Percentiles rank a stretch among this genome's conserved stretches.
These are phyloP conservation scores for Oncorhynchus nerka DNA, from an alignment of 2,113 vertebrate species.

Conservation along the genomic window DNA sequence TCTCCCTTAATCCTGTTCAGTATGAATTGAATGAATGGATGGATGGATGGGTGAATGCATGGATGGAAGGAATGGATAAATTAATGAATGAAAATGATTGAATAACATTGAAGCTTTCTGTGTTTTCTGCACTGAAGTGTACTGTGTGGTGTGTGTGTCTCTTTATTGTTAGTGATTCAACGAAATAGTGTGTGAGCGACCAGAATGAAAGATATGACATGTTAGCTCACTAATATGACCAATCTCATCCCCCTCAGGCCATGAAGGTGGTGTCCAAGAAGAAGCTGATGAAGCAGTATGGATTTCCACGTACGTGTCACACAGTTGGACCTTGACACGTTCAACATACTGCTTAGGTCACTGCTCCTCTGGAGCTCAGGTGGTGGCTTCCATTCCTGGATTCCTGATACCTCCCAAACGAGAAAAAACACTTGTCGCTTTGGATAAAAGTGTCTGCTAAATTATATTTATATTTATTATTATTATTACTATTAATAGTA, in stretches of 20 bases:
- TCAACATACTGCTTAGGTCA: neutral
- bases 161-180: neutral
- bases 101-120: too few species aligned
- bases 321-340: neutral
- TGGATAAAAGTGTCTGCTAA: too few species aligned
- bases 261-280: conserved; percentile 99
- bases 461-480: too few species aligned
- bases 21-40: too few species aligned
- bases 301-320: conserved; percentile 91
- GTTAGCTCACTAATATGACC: neutral
- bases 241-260: conserved; percentile 75
- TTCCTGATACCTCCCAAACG: neutral
- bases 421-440: too few species aligned
- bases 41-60: fast-evolving
- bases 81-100: too few species aligned
- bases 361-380: neutral
- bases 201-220: too few species aligned
- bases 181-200: too few species aligned
- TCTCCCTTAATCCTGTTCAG: neutral
- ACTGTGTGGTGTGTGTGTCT: neutral
- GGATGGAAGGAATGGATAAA: too few species aligned
- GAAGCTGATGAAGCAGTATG: conserved; percentile 96
- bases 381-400: neutral
- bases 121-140: too few species aligned
- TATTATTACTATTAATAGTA: too few species aligned